Conservation (phyloP, 2,888 invertebrate species). For the Sylvicola cinctus region DNA sequence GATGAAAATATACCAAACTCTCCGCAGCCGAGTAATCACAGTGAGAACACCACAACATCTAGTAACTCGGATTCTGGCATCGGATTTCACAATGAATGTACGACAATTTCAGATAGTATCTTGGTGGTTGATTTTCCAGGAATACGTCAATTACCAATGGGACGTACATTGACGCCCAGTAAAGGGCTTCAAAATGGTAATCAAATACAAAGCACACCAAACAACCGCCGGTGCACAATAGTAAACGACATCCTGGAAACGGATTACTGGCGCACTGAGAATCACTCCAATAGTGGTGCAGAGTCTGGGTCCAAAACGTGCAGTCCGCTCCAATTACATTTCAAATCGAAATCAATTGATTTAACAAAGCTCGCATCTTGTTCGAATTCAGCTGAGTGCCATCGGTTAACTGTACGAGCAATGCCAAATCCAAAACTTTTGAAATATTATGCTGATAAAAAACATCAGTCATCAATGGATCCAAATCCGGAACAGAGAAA, state of each 20-base stretch:
- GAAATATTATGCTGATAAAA: not conserved
- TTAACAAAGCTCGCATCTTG: not conserved
- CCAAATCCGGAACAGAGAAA: not conserved
- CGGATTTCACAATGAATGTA: slow-evolving; percentile 76
- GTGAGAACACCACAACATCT: slow-evolving; percentile 61
- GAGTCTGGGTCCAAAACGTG: not conserved
- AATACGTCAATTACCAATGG: slow-evolving; percentile 10
- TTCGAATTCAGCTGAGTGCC: not conserved
- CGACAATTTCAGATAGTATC: slow-evolving; percentile 63
- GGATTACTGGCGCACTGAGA: slow-evolving; percentile 4
- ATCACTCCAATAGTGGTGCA: not conserved
- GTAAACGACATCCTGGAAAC: not conserved
- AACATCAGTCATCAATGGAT: not conserved
- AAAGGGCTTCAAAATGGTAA: slow-evolving; percentile 2
- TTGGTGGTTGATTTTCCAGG: slow-evolving; percentile 53
- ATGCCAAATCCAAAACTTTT: slow-evolving; percentile 34
- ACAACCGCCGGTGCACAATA: not conserved
- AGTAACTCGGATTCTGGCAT: slow-evolving; percentile 93
- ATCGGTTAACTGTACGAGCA: slow-evolving; percentile 36
- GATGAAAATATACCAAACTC: slow-evolving; percentile 36
- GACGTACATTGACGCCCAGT: slow-evolving; percentile 6
- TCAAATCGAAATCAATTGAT: slow-evolving; percentile 7
- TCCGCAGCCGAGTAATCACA: slow-evolving; percentile 67
- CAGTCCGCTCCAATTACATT: slow-evolving; percentile 2
- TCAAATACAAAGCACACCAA: slow-evolving; percentile 11